Percentiles rank a stretch among this genome's conserved stretches.
phyloP scores from a whole-genome alignment of 2,888 invertebrate genomes.

The Calliphora vomitoria region DNA sequence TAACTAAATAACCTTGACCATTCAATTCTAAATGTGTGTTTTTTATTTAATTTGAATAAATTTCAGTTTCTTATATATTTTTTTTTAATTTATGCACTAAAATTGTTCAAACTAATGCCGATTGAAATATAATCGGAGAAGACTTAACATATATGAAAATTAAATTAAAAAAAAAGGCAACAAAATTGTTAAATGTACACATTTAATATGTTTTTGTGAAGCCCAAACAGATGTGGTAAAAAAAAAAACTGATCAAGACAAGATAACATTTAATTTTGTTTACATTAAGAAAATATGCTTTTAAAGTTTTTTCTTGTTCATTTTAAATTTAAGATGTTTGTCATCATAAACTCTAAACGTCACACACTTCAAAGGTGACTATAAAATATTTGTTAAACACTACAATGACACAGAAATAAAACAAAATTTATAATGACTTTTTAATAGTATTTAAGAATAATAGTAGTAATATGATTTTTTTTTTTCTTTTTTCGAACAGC shows the following conservation, averaged over 20 bases:
- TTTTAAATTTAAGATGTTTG: constrained; percentile 20
- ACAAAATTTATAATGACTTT: constrained; percentile 24
- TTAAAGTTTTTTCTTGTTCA: constrained; percentile 3
- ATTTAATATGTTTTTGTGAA: not conserved
- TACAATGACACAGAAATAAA: constrained; percentile 30
- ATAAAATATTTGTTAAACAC: constrained; percentile 24
- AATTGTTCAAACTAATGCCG: constrained; percentile 33
- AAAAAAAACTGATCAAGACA: constrained; percentile 9
- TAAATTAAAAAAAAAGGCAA: not conserved
- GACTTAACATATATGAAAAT: not conserved
- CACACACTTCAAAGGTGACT: constrained; percentile 27
- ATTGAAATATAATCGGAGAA: constrained; percentile 29
- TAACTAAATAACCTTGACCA: constrained; percentile 63
- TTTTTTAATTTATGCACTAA: constrained; percentile 49
- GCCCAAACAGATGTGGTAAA: not conserved
- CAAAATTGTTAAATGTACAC: not conserved
- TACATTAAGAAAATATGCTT: constrained; percentile 3
- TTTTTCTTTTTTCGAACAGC: not conserved
- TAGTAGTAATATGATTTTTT: not conserved
- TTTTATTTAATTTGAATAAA: constrained; percentile 48
- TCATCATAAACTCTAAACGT: constrained; percentile 36
- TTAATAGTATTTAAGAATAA: constrained; percentile 40
- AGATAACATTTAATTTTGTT: constrained; percentile 20
- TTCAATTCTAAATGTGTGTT: constrained; percentile 45
- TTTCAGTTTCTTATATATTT: constrained; percentile 37